A percentile compares a stretch with the other conserved stretches of the same genome.
Evolutionary conservation across 2,113 vertebrate species (phyloP).

Genomic region (Zonotrichia leucophrys): DNA sequence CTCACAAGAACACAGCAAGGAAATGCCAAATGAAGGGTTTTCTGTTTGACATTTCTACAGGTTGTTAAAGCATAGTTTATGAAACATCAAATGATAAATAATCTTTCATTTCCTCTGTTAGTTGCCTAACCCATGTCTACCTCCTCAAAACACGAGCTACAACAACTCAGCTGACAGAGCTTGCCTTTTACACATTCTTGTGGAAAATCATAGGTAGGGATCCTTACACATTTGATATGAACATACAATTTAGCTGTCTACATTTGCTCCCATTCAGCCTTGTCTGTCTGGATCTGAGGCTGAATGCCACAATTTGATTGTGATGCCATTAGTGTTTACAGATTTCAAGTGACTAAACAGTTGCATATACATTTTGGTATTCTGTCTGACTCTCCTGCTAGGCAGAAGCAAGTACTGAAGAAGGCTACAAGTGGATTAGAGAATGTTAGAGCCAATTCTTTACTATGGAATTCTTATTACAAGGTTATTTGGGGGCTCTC

Average conservation of each 20-base stretch:
- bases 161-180: not conserved
- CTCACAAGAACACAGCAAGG: not conserved
- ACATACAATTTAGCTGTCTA: not conserved
- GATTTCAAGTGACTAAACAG: not conserved
- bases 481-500: constrained; percentile 37
- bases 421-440: not conserved
- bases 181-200: not conserved
- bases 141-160: not conserved
- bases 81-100: constrained; percentile 19
- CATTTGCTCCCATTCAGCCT: not conserved
- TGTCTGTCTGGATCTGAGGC: not conserved
- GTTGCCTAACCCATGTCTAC: not conserved
- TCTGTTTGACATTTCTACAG: not conserved
- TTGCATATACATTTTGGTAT: not conserved
- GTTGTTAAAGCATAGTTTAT: not conserved
- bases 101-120: constrained; percentile 7
- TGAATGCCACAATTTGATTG: not conserved
- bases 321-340: not conserved
- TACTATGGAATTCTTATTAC: not conserved
- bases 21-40: not conserved
- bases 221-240: not conserved
- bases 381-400: not conserved
- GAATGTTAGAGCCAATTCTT: not conserved
- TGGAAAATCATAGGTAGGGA: not conserved
- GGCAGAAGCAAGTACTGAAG: not conserved